Base-by-base conservation (phyloP, 1,140 invertebrate species). In the Hylaeus volcanicus region DNA sequence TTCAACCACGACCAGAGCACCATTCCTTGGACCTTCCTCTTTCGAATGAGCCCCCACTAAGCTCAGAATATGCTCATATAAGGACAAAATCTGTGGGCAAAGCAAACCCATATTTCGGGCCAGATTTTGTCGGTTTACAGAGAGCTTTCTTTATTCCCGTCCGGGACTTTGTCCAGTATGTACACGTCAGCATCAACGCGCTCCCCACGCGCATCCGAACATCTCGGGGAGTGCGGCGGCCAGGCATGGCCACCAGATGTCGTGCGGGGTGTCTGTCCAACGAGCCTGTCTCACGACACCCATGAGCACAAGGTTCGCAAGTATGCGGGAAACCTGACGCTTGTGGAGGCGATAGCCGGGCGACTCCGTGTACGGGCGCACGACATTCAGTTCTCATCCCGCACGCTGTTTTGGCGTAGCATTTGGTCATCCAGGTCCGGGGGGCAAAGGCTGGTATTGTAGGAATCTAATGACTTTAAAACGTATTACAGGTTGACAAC, bases 241-340 rank as follows among this genome's bases (percentile, higher is more conserved):
- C 15, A 0, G 39, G 2, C 1, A 3, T 65, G 5, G 14, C 51
- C 5, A 8, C 37, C 0, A 5, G 3, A 6, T 93, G 92, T 73
- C 84, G 90, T 39, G 89, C 89, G 0, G 88, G 88, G 2, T 92
- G 91, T 81, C 3, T 6, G 0, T 39, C 41, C 5, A 75, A 43
- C 55, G 92, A 93, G 66, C 91, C 92, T 0, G 83, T 87, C 6
- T 85, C 88, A 58, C 0, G 56, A 56, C 1, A 14, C 55, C 0
- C 75, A 85, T 14, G 8, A n/a, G 5, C 8, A 39, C 12, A 85
- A 86, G 48, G 12, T n/a, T 0, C 6, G 39, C 3, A 78, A 87
- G 5, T 87, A 85, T n/a, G 61, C 55, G 4, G 14, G 15, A 4
- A 83, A 86, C 51, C 3, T 0, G 0, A 3, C 61, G 5, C 14